A percentile compares a stretch with the other conserved stretches of the same genome.
Evolutionary conservation across 2,888 invertebrate species (phyloP).

Genomic region (Erebia palarica): DNA sequence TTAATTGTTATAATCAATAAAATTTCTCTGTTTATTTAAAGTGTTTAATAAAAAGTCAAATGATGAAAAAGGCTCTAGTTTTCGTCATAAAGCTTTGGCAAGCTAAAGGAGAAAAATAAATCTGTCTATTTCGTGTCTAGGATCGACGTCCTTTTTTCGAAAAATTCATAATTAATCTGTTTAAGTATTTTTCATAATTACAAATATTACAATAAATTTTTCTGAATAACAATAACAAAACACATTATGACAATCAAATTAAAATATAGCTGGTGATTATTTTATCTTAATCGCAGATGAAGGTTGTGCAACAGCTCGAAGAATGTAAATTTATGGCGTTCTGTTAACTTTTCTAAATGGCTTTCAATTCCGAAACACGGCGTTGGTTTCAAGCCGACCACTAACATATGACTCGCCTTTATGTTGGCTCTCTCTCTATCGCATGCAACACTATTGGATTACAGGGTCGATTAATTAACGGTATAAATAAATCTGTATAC

Average conservation of each 20-base stretch:
- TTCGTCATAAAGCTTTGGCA: background rate
- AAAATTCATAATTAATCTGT: too few relatives aligned
- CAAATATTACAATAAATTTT: background rate
- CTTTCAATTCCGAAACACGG: slow-evolving; percentile 65
- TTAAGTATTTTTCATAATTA: background rate
- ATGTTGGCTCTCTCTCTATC: slow-evolving; percentile 31
- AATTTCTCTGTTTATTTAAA: background rate
- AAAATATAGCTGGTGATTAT: slow-evolving; percentile 44
- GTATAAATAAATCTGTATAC: slow-evolving; percentile 38
- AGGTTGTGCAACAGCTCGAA: slow-evolving; percentile 60
- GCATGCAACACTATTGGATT: slow-evolving; percentile 37
- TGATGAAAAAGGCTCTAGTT: background rate
- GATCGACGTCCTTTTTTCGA: too few relatives aligned
- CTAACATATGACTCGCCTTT: slow-evolving; percentile 40
- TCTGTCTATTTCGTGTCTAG: too few relatives aligned
- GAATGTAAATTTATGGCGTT: slow-evolving; percentile 72
- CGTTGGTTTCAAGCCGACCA: slow-evolving; percentile 47
- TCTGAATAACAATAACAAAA: slow-evolving; percentile 27
- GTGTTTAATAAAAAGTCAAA: background rate
- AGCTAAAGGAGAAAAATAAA: background rate
- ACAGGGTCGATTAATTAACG: slow-evolving; percentile 44
- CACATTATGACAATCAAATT: slow-evolving; percentile 40
- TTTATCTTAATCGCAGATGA: slow-evolving; percentile 59
- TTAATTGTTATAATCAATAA: too few relatives aligned
- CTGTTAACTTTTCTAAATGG: slow-evolving; percentile 65